Conservation (phyloP, 2,888 invertebrate species). For the Ceratothoa steindachneri region DNA sequence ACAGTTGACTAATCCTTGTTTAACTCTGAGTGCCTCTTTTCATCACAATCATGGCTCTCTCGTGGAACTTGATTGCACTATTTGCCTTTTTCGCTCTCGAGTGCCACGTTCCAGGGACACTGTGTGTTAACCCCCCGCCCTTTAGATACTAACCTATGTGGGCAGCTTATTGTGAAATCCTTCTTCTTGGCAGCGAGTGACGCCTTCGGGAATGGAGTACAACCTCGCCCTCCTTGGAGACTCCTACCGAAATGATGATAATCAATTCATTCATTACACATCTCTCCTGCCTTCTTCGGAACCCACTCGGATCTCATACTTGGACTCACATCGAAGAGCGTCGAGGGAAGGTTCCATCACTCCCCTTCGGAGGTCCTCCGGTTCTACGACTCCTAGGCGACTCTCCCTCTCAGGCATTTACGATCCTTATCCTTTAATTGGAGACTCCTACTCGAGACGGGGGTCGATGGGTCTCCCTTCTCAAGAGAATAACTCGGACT, state of each 20-base stretch:
- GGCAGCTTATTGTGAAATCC: neutral
- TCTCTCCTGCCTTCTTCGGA: conserved; percentile 41
- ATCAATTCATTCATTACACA: conserved; percentile 40
- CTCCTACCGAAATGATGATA: conserved; percentile 3
- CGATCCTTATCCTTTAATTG: neutral
- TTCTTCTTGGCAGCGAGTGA: conserved; percentile 3
- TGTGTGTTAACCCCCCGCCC: neutral
- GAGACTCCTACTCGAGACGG: neutral
- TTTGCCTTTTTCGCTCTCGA: neutral
- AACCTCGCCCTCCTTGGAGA: conserved; percentile 24
- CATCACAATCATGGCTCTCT: neutral
- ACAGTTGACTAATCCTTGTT: neutral
- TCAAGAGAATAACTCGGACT: neutral
- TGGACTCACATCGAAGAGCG: conserved; percentile 13
- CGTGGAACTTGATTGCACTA: neutral
- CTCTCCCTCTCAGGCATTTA: conserved; percentile 15
- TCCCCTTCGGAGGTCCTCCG: conserved; percentile 17
- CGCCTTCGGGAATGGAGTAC: conserved; percentile 29
- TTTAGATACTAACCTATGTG: neutral
- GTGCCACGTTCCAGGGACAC: neutral
- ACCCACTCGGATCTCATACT: conserved; percentile 31
- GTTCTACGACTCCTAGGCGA: conserved; percentile 5
- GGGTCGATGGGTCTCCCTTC: neutral
- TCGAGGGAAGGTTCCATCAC: conserved; percentile 1
- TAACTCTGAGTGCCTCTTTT: conserved; percentile 1